Evolutionary conservation across 2,888 invertebrate species (phyloP).

Genomic region (Melitaea athalia): DNA sequence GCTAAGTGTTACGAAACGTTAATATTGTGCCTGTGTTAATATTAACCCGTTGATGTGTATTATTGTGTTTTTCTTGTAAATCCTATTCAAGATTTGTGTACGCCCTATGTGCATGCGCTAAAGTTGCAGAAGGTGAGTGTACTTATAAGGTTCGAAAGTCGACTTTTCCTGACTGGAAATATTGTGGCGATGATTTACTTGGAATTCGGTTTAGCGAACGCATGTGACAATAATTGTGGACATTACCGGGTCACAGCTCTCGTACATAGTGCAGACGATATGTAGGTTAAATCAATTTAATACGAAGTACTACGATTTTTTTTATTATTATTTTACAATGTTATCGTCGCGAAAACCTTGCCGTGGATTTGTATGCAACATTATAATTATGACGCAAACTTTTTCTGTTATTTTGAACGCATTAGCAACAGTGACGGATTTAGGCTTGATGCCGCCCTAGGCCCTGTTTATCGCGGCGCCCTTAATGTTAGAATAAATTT

Average conservation of each 20-base stretch:
- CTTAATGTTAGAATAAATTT: no score
- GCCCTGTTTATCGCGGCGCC: no score
- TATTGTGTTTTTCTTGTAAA: conserved; percentile 48
- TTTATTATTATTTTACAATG: neutral
- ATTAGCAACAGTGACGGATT: conserved; percentile 1
- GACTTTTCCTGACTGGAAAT: conserved; percentile 41
- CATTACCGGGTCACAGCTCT: conserved; percentile 39
- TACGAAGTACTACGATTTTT: conserved; percentile 12
- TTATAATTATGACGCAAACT: neutral
- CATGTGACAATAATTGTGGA: conserved; percentile 33
- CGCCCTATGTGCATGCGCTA: conserved; percentile 54
- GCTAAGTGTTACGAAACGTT: conserved; percentile 57
- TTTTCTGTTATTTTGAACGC: neutral
- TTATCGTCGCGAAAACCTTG: neutral
- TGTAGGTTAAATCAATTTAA: conserved; percentile 26
- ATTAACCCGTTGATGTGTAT: conserved; percentile 52
- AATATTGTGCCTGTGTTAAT: conserved; percentile 60
- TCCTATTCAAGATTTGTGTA: conserved; percentile 47
- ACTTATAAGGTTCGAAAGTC: conserved; percentile 51
- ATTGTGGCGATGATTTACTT: conserved; percentile 36
- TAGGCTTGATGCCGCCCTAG: no score
- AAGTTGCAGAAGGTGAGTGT: conserved; percentile 60
- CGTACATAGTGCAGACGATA: conserved; percentile 26
- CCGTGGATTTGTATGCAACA: neutral
- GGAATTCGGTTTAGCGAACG: conserved; percentile 39